These are phyloP conservation scores for Chionis minor DNA, from an alignment of 2,113 vertebrate species.

Conservation along the genomic window DNA sequence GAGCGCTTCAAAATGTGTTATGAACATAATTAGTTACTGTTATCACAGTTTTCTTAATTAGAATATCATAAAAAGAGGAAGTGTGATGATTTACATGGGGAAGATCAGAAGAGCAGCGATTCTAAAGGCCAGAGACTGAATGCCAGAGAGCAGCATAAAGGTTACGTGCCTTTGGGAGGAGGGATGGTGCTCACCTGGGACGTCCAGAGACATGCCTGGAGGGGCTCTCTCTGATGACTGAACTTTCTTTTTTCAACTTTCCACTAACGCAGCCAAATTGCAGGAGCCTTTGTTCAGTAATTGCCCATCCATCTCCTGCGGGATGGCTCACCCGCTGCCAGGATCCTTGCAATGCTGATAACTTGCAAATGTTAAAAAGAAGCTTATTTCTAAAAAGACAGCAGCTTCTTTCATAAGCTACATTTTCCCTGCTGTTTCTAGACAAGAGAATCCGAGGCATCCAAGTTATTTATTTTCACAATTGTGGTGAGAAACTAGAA, in stretches of 20 bases:
- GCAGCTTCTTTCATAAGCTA: not conserved
- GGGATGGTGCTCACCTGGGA: slow-evolving; percentile 39
- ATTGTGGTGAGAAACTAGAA: not conserved
- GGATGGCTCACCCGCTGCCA: not conserved
- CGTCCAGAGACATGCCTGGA: not conserved
- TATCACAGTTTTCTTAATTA: slow-evolving; percentile 71
- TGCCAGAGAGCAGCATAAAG: slow-evolving; percentile 36
- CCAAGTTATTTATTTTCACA: not conserved
- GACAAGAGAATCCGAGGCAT: not conserved
- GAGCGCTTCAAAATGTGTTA: slow-evolving; percentile 52
- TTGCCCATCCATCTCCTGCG: not conserved
- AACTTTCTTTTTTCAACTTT: not conserved
- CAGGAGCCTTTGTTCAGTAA: slow-evolving; percentile 8
- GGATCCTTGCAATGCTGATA: slow-evolving; percentile 12
- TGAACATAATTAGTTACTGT: slow-evolving; percentile 61
- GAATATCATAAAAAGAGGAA: slow-evolving; percentile 61
- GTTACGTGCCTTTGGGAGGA: slow-evolving; percentile 49
- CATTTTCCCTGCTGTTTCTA: not conserved
- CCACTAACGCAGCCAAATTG: slow-evolving; percentile 9
- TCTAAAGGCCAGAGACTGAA: slow-evolving; percentile 67
- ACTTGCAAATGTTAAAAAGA: not conserved
- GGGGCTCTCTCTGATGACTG: not conserved
- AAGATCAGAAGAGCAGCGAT: slow-evolving; percentile 51
- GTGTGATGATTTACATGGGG: slow-evolving; percentile 53
- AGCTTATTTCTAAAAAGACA: not conserved